phyloP scores from a whole-genome alignment of 2,888 invertebrate genomes.

The Molorchus minor region DNA sequence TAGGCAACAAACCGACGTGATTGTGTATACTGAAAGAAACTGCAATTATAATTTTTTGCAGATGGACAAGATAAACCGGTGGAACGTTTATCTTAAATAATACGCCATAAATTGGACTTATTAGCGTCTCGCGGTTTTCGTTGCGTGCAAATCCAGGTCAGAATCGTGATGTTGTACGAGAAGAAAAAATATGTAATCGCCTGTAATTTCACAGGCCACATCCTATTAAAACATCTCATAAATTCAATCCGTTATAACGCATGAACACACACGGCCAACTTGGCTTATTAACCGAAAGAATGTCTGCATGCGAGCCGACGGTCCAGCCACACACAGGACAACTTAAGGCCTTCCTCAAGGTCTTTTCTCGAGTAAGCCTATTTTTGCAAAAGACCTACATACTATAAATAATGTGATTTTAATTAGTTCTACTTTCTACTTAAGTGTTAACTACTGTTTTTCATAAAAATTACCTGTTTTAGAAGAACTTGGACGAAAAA shows the following conservation, averaged over 20 bases:
- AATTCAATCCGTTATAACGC: constrained; percentile 42
- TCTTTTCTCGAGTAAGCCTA: too few species aligned
- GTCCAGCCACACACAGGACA: constrained; percentile 22
- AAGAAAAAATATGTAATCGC: constrained; percentile 45
- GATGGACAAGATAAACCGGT: constrained; percentile 8
- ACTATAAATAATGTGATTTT: too few species aligned
- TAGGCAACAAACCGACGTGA: constrained; percentile 1
- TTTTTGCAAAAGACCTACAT: too few species aligned
- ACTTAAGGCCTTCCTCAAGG: constrained; percentile 23
- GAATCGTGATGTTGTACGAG: constrained; percentile 42
- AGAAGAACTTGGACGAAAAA: too few species aligned
- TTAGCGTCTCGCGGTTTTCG: constrained; percentile 18
- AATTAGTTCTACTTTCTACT: too few species aligned
- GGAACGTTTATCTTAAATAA: constrained; percentile 17
- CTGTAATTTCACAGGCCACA: constrained; percentile 46
- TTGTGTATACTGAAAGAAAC: constrained; percentile 20
- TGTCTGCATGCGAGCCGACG: constrained; percentile 38
- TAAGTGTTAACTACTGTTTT: too few species aligned
- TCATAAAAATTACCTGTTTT: too few species aligned
- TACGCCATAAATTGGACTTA: constrained; percentile 18
- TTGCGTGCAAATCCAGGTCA: constrained; percentile 46
- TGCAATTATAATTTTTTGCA: constrained; percentile 15
- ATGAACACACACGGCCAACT: constrained; percentile 40
- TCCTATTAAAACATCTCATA: constrained; percentile 46
- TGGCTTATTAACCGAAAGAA: constrained; percentile 35